Evolutionary conservation across 1,140 invertebrate genomes (phyloP).

Genomic region (Leptopilina boulardi): DNA sequence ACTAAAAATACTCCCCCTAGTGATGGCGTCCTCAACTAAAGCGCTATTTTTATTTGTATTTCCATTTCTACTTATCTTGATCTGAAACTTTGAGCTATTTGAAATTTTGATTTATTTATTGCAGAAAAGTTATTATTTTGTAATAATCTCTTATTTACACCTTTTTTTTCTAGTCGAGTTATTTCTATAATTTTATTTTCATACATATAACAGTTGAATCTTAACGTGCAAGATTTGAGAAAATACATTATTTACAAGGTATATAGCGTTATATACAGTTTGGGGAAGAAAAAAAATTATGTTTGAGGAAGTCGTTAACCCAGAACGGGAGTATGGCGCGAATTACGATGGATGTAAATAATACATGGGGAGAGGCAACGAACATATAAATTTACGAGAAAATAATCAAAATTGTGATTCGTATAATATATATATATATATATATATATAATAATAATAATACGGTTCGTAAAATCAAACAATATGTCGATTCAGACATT

Average conservation of each 20-base stretch:
- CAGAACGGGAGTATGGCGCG: constrained; percentile 12
- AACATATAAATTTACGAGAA: constrained; percentile 16
- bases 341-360: constrained; percentile 20
- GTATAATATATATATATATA: no score
- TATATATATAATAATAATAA: no score
- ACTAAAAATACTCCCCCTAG: no score
- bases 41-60: no score
- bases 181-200: neutral
- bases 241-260: neutral
- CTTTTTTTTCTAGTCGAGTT: neutral
- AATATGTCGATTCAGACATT: no score
- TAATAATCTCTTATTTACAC: neutral
- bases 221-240: neutral
- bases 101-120: no score
- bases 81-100: no score
- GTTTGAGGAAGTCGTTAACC: constrained; percentile 21
- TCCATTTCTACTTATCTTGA: no score
- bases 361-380: neutral
- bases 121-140: no score
- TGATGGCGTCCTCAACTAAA: no score
- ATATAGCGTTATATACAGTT: neutral
- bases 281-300: neutral
- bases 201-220: neutral
- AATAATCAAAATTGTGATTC: constrained; percentile 12
- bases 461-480: no score